Evolutionary conservation across 35 echinoderm and acorn worm genomes (phyloP).

Genomic region (Eucidaris tribuloides): DNA sequence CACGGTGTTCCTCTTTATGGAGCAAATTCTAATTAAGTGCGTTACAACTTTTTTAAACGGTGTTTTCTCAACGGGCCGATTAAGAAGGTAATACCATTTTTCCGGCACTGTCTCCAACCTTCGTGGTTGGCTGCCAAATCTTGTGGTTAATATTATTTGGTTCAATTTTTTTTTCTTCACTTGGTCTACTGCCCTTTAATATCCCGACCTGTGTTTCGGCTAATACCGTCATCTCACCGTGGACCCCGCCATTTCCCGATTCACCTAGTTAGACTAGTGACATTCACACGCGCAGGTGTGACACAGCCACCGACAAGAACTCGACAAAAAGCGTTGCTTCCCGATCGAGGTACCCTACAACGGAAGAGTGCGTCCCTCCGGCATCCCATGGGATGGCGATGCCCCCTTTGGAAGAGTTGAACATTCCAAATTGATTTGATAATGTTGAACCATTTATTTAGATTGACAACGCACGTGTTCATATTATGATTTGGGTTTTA

Average conservation of each 20-base stretch:
- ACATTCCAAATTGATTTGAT: conserved; percentile 34
- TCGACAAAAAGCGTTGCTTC: not conserved
- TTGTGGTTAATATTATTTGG: no score
- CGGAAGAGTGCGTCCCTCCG: not conserved
- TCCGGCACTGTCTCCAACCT: no score
- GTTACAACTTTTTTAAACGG: no score
- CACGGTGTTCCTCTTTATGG: no score
- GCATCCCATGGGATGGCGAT: not conserved
- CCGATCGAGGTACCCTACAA: not conserved
- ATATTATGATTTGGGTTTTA: conserved; percentile 7
- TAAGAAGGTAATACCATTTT: no score
- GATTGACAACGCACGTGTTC: conserved; percentile 35
- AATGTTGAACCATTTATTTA: conserved; percentile 3
- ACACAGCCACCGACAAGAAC: not conserved
- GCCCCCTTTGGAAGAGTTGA: conserved; percentile 18
- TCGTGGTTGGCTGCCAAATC: no score
- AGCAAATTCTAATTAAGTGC: no score
- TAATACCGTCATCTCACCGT: not conserved
- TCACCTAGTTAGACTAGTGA: not conserved
- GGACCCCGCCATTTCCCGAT: not conserved
- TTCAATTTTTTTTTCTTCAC: no score
- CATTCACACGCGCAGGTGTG: not conserved
- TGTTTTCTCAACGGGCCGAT: no score
- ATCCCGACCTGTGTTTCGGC: not conserved
- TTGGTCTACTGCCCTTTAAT: not conserved